phyloP scores from a whole-genome alignment of 2,888 invertebrate genomes.

The Strigamia transsilvanica region DNA sequence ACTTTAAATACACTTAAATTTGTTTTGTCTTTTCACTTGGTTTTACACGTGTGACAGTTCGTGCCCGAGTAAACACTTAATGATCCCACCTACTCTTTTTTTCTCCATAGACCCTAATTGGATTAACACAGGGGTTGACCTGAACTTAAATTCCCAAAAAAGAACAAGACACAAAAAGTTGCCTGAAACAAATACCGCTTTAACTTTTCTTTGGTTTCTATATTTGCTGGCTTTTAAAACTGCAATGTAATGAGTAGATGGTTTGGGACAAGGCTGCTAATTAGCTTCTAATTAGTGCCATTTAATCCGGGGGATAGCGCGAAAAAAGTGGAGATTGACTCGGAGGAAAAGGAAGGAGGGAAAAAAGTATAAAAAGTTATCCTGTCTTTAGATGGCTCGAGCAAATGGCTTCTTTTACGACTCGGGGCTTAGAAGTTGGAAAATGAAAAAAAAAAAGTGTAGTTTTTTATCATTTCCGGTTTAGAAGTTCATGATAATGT shows the following conservation, averaged over 20 bases:
- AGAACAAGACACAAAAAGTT: no score
- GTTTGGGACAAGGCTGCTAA: constrained; percentile 27
- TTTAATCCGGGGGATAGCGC: not conserved
- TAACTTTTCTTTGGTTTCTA: not conserved
- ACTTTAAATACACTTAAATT: no score
- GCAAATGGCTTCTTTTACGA: constrained; percentile 36
- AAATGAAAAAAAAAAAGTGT: constrained; percentile 18
- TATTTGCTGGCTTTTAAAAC: not conserved
- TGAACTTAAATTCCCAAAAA: no score
- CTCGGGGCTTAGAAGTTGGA: constrained; percentile 31
- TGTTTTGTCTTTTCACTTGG: no score
- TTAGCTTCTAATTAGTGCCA: constrained; percentile 31
- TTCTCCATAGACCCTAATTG: no score
- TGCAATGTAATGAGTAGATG: constrained; percentile 21
- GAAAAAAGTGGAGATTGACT: not conserved
- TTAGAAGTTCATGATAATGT: not conserved
- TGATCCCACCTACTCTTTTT: no score
- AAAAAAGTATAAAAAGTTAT: constrained; percentile 35
- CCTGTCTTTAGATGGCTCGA: constrained; percentile 19
- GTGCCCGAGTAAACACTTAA: no score
- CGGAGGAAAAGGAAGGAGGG: not conserved
- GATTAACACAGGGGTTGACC: no score
- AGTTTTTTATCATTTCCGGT: constrained; percentile 39
- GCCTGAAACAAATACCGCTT: not conserved
- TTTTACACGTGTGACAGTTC: no score